A percentile compares a stretch with the other conserved stretches of the same genome.
Evolutionary conservation across 2,888 invertebrate genomes (phyloP).

Genomic region (Hypomecis punctinalis): DNA sequence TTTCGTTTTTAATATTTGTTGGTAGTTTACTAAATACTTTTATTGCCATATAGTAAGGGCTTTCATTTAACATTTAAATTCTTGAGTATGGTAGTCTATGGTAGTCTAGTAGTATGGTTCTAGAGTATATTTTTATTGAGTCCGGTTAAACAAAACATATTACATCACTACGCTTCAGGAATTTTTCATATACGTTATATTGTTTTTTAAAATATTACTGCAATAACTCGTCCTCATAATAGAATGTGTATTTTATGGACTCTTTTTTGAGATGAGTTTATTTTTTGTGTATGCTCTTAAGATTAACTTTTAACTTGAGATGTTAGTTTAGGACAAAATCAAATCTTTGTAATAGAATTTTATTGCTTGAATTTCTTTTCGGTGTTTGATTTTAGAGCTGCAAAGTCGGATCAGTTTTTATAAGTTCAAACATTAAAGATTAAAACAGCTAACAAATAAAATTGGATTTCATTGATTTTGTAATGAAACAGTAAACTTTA

Average conservation of each 20-base stretch:
- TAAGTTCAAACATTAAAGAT: constrained; percentile 7
- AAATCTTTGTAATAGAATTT: constrained; percentile 55
- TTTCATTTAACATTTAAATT: too few relatives aligned
- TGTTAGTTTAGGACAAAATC: constrained; percentile 55
- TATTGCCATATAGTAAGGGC: too few relatives aligned
- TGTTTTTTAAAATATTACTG: constrained; percentile 64
- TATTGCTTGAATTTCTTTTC: constrained; percentile 46
- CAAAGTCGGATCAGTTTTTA: constrained; percentile 35
- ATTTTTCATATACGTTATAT: constrained; percentile 73
- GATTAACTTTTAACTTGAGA: constrained; percentile 56
- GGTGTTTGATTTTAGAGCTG: constrained; percentile 47
- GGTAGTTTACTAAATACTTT: too few relatives aligned
- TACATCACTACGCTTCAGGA: constrained; percentile 46
- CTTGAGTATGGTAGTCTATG: too few relatives aligned
- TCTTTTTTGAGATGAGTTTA: constrained; percentile 40
- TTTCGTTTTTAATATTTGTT: too few relatives aligned
- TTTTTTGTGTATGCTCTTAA: constrained; percentile 50
- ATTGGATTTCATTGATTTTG: constrained; percentile 6
- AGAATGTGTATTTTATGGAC: constrained; percentile 31
- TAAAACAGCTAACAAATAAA: constrained; percentile 5
- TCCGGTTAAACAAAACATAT: constrained; percentile 5
- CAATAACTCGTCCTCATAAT: constrained; percentile 45
- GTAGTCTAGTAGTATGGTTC: too few relatives aligned
- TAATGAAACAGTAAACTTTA: background rate
- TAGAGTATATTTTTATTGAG: background rate